Percentiles rank a stretch among this genome's conserved stretches.
Evolutionary conservation across 2,888 invertebrate genomes (phyloP).

Genomic region (Iphiclides podalirius): DNA sequence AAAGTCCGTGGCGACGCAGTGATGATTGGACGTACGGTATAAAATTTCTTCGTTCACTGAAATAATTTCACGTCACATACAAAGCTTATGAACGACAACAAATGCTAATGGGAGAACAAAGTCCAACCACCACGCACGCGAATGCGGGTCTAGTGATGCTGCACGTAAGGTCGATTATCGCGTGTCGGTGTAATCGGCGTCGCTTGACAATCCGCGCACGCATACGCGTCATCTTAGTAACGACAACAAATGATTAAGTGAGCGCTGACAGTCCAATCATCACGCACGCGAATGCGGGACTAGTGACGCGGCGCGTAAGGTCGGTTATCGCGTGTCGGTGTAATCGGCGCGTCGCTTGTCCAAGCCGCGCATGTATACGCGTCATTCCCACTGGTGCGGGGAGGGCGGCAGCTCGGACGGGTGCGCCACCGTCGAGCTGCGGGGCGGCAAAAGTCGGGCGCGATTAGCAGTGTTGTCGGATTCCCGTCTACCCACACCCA

Average conservation of each 20-base stretch:
- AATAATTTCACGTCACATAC: too few relatives aligned
- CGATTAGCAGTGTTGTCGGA: slow-evolving; percentile 30
- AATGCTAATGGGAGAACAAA: too few relatives aligned
- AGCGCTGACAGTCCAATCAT: background rate
- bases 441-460: slow-evolving; percentile 50
- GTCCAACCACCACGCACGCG: background rate
- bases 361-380: slow-evolving; percentile 63
- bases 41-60: background rate
- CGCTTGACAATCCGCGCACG: slow-evolving; percentile 50
- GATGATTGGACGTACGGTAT: slow-evolving; percentile 8
- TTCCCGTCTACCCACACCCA: slow-evolving; percentile 40
- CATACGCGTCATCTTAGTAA: slow-evolving; percentile 87
- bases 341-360: slow-evolving; percentile 55
- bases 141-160: slow-evolving; percentile 9
- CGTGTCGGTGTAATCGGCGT: slow-evolving; percentile 51
- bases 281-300: slow-evolving; percentile 9
- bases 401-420: slow-evolving; percentile 98
- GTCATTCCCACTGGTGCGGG: slow-evolving; percentile 98
- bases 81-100: too few relatives aligned
- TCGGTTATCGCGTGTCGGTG: slow-evolving; percentile 47
- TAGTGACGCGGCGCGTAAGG: slow-evolving; percentile 7
- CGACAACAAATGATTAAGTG: too few relatives aligned
- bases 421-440: slow-evolving; percentile 97
- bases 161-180: slow-evolving; percentile 36
- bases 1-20: background rate